Evolutionary conservation across 2,797 vertebrate species (phyloP).

Genomic region (Cetoscarus ocellatus): DNA sequence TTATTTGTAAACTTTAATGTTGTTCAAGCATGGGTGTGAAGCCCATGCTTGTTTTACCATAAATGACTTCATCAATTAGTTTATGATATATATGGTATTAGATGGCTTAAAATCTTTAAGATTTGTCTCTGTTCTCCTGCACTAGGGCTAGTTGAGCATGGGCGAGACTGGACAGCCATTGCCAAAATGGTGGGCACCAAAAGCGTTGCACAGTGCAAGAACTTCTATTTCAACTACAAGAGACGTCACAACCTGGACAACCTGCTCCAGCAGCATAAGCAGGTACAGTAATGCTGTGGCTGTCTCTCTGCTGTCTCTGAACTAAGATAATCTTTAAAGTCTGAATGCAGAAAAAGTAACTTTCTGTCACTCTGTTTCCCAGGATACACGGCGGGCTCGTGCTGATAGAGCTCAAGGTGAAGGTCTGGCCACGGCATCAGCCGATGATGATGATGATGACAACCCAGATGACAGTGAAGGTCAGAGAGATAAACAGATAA

Average conservation of each 20-base stretch:
- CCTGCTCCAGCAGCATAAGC: conserved; percentile 96
- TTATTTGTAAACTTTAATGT: no score
- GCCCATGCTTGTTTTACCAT: no score
- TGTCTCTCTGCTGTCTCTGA: conserved; percentile 16
- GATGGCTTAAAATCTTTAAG: no score
- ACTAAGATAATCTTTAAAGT: not conserved
- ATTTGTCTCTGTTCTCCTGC: conserved; percentile 13
- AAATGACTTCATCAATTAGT: no score
- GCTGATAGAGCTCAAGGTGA: conserved; percentile 95
- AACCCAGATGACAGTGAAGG: conserved; percentile 98
- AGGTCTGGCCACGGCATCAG: conserved; percentile 92
- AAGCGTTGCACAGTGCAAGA: conserved; percentile 99
- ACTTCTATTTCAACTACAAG: conserved; percentile 99
- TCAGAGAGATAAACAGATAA: conserved; percentile 69
- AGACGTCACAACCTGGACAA: conserved; percentile 97
- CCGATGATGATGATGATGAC: conserved; percentile 96
- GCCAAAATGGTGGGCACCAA: conserved; percentile 99
- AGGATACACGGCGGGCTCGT: conserved; percentile 92
- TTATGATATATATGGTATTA: no score
- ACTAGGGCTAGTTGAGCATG: conserved; percentile 95
- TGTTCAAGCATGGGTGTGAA: no score
- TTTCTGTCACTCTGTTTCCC: conserved; percentile 46
- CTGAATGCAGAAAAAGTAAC: not conserved
- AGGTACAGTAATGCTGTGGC: conserved; percentile 69
- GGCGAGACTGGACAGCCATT: conserved; percentile 97